Percentiles rank a stretch among this genome's conserved stretches.
Conservation (phyloP, 2,113 vertebrate species). For the Toxotes chatareus region DNA sequence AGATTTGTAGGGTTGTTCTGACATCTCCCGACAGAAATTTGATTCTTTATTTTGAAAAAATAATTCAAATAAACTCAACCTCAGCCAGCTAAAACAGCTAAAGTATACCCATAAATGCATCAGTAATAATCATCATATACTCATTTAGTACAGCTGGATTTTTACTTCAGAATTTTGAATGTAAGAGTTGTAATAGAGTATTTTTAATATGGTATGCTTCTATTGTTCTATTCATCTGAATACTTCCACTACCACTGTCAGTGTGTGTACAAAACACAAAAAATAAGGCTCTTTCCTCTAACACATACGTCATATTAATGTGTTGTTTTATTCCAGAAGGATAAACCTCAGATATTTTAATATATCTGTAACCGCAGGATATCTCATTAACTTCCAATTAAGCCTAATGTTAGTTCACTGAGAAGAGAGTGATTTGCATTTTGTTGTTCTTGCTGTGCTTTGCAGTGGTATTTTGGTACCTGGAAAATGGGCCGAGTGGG, state of each 20-base stretch:
- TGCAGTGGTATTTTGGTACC: constrained; percentile 17
- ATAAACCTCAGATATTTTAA: constrained; percentile 33
- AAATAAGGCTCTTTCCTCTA: background rate
- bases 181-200: background rate
- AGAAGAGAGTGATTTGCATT: constrained; percentile 45
- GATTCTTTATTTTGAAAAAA: too few species aligned
- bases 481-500: constrained; percentile 4
- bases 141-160: too few species aligned
- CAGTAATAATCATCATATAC: too few species aligned
- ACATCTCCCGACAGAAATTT: too few species aligned
- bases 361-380: constrained; percentile 20
- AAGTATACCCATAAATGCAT: too few species aligned
- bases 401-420: constrained; percentile 37
- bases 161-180: too few species aligned
- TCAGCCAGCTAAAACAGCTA: too few species aligned
- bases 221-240: background rate
- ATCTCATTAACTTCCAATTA: constrained; percentile 63
- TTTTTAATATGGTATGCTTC: background rate
- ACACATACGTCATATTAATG: background rate
- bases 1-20: too few species aligned
- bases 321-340: constrained; percentile 8
- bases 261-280: background rate
- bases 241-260: background rate
- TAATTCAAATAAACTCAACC: too few species aligned
- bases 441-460: constrained; percentile 36